Evolutionary conservation across 2,888 invertebrate genomes (phyloP).

Genomic region (Watsonalla binaria): DNA sequence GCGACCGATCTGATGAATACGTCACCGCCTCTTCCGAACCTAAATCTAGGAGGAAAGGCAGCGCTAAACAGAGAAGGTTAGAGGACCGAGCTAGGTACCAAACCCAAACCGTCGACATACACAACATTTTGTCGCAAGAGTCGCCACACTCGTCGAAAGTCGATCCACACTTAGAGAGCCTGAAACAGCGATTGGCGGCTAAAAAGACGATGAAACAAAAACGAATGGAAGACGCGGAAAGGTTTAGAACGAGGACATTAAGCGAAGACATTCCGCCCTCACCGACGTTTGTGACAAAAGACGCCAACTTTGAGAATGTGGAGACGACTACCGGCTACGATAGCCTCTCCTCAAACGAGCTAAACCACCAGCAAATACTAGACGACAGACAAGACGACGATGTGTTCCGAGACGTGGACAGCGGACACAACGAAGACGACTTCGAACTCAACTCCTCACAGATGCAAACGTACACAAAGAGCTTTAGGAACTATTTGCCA

Average conservation of each 20-base stretch:
- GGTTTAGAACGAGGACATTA: slow-evolving; percentile 86
- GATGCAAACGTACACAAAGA: slow-evolving; percentile 80
- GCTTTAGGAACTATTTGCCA: slow-evolving; percentile 69
- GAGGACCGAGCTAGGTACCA: slow-evolving; percentile 84
- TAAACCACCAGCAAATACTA: slow-evolving; percentile 52
- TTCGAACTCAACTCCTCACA: slow-evolving; percentile 80
- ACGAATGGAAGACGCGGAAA: slow-evolving; percentile 82
- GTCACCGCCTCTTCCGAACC: slow-evolving; percentile 51
- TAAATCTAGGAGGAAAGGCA: slow-evolving; percentile 61
- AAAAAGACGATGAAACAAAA: slow-evolving; percentile 77
- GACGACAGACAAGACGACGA: slow-evolving; percentile 50
- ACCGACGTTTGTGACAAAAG: slow-evolving; percentile 67
- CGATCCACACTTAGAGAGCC: slow-evolving; percentile 57
- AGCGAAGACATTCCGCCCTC: slow-evolving; percentile 75
- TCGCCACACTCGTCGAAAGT: slow-evolving; percentile 20
- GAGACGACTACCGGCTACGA: slow-evolving; percentile 74
- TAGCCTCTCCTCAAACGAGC: slow-evolving; percentile 67
- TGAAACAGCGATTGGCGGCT: slow-evolving; percentile 59
- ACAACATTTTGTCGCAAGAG: slow-evolving; percentile 42
- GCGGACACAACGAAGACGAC: slow-evolving; percentile 86
- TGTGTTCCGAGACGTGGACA: slow-evolving; percentile 67
- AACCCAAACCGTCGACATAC: slow-evolving; percentile 79
- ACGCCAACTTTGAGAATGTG: slow-evolving; percentile 65
- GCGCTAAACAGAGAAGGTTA: slow-evolving; percentile 82
- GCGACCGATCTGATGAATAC: slow-evolving; percentile 61